Base-by-base conservation (phyloP, 2,113 vertebrate genomes). In the Hemicordylus capensis region DNA sequence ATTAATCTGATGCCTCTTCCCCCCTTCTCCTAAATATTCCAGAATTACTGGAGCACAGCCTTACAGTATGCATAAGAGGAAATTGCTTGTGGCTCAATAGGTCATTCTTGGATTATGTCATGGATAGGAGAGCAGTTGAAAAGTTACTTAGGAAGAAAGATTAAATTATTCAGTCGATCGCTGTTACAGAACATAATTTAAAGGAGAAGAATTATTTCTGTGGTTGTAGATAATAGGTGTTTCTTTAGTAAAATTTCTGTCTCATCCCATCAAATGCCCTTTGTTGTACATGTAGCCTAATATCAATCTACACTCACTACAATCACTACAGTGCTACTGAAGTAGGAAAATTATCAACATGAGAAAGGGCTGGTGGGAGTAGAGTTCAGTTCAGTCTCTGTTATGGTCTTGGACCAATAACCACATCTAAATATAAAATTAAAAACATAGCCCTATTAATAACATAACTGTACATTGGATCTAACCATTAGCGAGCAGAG, bases 71-170 rank as follows among this genome's bases (percentile, higher is more conserved):
- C 64, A 9, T 80, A 85, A 89, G 82, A 90, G 81, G 85, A 81
- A 46, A 87, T 89, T 80, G 83, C 89, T 91, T 85, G 81, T 84
- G 89, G 88, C 81, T 93, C 81, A 89, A 58, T 88, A 80, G 83
- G 83, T 89, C 87, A 59, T 87, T 90, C 80, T 89, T 87, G 89
- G 91, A 93, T 95, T 94, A 88, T 89, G 80, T 87, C 74, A 66
- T 84, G 76, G 85, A 85, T 89, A 89, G 85, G 84, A 93, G 80
- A 58, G 85, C 81, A 86, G 80, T 67, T 86, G 84, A 92, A 85
- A 24, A 70, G 74, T 80, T 91, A 44, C 79, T 84, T 87, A 87
- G 10, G 42, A 59, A 63, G 3, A 83, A 26, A 70, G 74, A 93
- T 88, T 88, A 92, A 87, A 83, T 89, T 3, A 87, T 94, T 85